phyloP scores from a whole-genome alignment of 2,797 vertebrate genomes.

The Xenopus petersii region DNA sequence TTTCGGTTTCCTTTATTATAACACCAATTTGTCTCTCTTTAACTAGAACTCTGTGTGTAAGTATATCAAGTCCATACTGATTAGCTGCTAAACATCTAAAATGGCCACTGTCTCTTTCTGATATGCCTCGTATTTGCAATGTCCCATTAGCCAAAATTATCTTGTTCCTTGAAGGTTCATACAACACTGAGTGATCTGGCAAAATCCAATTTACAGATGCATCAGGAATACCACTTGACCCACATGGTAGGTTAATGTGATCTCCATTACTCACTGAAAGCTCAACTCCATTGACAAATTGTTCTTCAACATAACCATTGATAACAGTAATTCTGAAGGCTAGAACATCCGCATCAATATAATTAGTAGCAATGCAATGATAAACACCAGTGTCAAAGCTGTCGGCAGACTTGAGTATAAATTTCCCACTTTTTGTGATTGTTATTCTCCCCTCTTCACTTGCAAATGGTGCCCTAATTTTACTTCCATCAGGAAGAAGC shows the following conservation, averaged over 20 bases:
- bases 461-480: constrained; percentile 76
- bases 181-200: constrained; percentile 74
- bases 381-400: constrained; percentile 85
- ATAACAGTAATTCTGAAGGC: constrained; percentile 82
- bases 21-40: constrained; percentile 45
- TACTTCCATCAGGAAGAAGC: constrained; percentile 86
- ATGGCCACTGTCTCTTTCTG: constrained; percentile 73
- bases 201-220: constrained; percentile 82
- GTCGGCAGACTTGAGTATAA: constrained; percentile 74
- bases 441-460: constrained; percentile 81
- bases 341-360: constrained; percentile 76
- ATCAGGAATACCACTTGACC: constrained; percentile 68
- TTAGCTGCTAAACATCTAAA: constrained; percentile 86
- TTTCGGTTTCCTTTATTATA: not conserved
- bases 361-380: constrained; percentile 80
- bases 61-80: constrained; percentile 74
- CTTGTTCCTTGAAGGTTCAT: constrained; percentile 65
- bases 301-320: constrained; percentile 62
- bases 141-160: constrained; percentile 79
- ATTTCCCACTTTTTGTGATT: constrained; percentile 70
- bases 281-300: constrained; percentile 66
- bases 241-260: constrained; percentile 77
- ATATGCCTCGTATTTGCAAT: constrained; percentile 70
- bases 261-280: constrained; percentile 61
- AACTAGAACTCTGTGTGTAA: constrained; percentile 73